Conservation (phyloP, 53 echinoderm and acorn worm genomes). For the Henricia sp. region DNA sequence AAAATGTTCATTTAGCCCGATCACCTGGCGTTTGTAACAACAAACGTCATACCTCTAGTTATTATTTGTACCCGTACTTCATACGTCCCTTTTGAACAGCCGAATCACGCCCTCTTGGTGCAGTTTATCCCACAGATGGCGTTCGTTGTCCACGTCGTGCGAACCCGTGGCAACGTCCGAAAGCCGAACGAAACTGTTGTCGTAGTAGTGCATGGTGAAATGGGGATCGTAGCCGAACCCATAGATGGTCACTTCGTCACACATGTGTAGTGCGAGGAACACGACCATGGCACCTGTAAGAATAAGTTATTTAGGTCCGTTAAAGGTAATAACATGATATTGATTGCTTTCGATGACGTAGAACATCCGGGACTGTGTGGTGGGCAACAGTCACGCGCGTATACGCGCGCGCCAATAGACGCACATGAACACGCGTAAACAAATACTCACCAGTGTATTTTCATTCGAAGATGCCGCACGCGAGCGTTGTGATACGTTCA, state of each 20-base stretch:
- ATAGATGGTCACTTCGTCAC: conserved; percentile 70
- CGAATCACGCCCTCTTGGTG: conserved; percentile 59
- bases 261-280: conserved; percentile 59
- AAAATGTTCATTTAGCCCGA: too few relatives aligned
- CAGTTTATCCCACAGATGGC: conserved; percentile 59
- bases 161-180: conserved; percentile 31
- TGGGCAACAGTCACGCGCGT: too few relatives aligned
- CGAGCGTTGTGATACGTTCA: too few relatives aligned
- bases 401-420: too few relatives aligned
- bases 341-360: too few relatives aligned
- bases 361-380: too few relatives aligned
- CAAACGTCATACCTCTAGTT: too few relatives aligned
- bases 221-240: conserved; percentile 69
- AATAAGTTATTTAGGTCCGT: neutral
- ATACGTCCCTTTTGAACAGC: conserved; percentile 58
- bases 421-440: too few relatives aligned
- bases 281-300: conserved; percentile 69
- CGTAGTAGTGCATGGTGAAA: conserved; percentile 73
- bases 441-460: too few relatives aligned
- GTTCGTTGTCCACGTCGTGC: conserved; percentile 71
- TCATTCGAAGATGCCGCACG: too few relatives aligned
- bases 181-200: conserved; percentile 27
- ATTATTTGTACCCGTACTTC: neutral
- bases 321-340: too few relatives aligned
- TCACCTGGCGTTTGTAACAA: too few relatives aligned